phyloP scores from a whole-genome alignment of 2,888 invertebrate species.

The Drosophila pseudotakahashii region DNA sequence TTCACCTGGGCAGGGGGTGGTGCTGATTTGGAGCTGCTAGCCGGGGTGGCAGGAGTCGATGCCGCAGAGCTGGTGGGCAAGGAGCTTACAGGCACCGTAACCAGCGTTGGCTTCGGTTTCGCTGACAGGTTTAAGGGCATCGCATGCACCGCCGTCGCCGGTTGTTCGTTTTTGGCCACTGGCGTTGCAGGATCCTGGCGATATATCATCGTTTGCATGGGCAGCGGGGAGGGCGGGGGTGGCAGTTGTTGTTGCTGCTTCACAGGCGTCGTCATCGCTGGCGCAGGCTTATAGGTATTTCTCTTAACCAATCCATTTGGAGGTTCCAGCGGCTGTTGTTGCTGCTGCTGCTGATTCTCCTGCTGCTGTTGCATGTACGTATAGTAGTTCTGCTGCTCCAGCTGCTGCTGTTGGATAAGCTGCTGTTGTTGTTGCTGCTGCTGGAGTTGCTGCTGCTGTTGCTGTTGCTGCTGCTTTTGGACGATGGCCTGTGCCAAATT shows the following conservation, averaged over 20 bases:
- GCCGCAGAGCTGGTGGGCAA: slow-evolving; percentile 4
- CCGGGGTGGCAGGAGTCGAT: slow-evolving; percentile 51
- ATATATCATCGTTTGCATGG: slow-evolving; percentile 66
- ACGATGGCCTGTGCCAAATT: slow-evolving; percentile 84
- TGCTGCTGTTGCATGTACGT: slow-evolving; percentile 36
- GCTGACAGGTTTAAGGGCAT: slow-evolving; percentile 78
- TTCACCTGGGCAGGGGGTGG: slow-evolving; percentile 85
- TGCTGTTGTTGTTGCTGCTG: slow-evolving; percentile 54
- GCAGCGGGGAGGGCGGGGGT: slow-evolving; percentile 59
- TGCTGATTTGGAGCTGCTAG: slow-evolving; percentile 32
- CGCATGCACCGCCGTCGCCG: slow-evolving; percentile 28
- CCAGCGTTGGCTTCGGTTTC: slow-evolving; percentile 59
- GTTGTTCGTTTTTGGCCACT: slow-evolving; percentile 59
- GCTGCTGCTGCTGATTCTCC: slow-evolving; percentile 51
- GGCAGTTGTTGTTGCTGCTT: slow-evolving; percentile 57
- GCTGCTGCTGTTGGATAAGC: slow-evolving; percentile 56
- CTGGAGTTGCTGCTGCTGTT: slow-evolving; percentile 55
- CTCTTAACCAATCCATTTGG: slow-evolving; percentile 75
- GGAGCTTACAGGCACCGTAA: slow-evolving; percentile 6
- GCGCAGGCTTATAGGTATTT: slow-evolving; percentile 41
- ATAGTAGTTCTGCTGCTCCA: slow-evolving; percentile 68
- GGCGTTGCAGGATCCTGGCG: slow-evolving; percentile 68
- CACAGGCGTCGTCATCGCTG: slow-evolving; percentile 19
- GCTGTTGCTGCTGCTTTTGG: slow-evolving; percentile 81
- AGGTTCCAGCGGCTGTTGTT: slow-evolving; percentile 37